Percentiles rank a stretch among this genome's conserved stretches.
Evolutionary conservation across 2,888 invertebrate genomes (phyloP).

Genomic region (Hermodice carunculata): DNA sequence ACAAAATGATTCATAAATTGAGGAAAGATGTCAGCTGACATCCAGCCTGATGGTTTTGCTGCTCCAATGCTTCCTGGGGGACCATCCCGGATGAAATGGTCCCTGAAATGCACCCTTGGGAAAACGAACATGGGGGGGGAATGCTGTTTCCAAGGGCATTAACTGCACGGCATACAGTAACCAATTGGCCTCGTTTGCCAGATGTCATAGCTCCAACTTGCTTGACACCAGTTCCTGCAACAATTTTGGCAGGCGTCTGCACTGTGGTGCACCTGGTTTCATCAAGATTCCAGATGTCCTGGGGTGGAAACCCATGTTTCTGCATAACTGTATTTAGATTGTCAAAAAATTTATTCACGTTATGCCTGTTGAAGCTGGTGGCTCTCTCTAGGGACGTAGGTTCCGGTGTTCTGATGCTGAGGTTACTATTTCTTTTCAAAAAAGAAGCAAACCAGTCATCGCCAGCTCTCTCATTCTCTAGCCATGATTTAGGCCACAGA

Average conservation of each 20-base stretch:
- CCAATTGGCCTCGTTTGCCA: constrained; percentile 33
- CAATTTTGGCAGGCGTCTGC: constrained; percentile 28
- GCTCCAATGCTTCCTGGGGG: constrained; percentile 54
- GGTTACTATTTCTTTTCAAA: no score
- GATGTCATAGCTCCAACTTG: constrained; percentile 21
- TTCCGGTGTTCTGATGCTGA: no score
- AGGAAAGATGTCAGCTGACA: constrained; percentile 40
- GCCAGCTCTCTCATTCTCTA: no score
- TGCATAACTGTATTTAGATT: no score
- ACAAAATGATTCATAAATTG: constrained; percentile 67
- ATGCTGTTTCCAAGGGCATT: constrained; percentile 41
- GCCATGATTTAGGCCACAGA: no score
- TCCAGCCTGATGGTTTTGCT: constrained; percentile 57
- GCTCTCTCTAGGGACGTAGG: no score
- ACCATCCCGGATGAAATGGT: constrained; percentile 50
- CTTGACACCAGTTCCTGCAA: constrained; percentile 26
- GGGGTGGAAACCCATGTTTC: no score
- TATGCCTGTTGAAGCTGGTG: no score
- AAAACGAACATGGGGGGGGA: constrained; percentile 50
- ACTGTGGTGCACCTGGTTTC: constrained; percentile 37
- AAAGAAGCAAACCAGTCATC: no score
- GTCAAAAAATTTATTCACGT: no score
- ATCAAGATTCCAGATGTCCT: constrained; percentile 40
- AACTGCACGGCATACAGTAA: constrained; percentile 38
- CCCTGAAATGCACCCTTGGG: constrained; percentile 54